phyloP scores from a whole-genome alignment of 2,113 vertebrate genomes.

The Salvelinus namaycush region DNA sequence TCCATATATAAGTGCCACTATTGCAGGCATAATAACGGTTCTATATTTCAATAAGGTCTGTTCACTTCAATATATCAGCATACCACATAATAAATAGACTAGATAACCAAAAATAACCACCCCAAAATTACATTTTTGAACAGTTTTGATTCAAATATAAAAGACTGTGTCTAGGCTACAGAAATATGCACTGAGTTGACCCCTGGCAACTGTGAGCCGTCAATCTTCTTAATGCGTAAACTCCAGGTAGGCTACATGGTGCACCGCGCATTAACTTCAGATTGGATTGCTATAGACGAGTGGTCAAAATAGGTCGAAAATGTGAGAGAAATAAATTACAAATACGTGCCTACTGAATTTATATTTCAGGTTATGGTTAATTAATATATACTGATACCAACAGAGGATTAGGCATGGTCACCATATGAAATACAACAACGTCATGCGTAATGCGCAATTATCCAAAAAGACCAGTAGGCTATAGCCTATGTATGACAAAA shows the following conservation, averaged over 20 bases:
- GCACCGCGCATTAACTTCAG: neutral
- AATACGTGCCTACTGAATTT: too few relatives aligned
- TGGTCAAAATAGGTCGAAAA: neutral
- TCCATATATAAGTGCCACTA: neutral
- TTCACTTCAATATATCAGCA: neutral
- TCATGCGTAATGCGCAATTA: neutral
- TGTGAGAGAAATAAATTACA: neutral
- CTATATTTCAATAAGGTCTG: neutral
- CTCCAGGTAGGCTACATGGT: neutral
- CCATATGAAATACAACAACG: neutral
- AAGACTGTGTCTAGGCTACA: neutral
- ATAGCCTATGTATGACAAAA: neutral
- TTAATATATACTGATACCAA: neutral
- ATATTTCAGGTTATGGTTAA: neutral
- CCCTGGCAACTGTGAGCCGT: neutral
- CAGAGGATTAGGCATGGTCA: neutral
- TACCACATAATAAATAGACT: neutral
- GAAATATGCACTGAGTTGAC: neutral
- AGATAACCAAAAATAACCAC: neutral
- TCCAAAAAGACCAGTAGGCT: neutral
- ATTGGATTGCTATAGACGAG: neutral
- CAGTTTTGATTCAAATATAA: neutral
- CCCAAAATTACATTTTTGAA: too few relatives aligned
- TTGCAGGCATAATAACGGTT: neutral
- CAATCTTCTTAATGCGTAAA: neutral